phyloP scores from a whole-genome alignment of 2,113 vertebrate species.

The Rana temporaria region DNA sequence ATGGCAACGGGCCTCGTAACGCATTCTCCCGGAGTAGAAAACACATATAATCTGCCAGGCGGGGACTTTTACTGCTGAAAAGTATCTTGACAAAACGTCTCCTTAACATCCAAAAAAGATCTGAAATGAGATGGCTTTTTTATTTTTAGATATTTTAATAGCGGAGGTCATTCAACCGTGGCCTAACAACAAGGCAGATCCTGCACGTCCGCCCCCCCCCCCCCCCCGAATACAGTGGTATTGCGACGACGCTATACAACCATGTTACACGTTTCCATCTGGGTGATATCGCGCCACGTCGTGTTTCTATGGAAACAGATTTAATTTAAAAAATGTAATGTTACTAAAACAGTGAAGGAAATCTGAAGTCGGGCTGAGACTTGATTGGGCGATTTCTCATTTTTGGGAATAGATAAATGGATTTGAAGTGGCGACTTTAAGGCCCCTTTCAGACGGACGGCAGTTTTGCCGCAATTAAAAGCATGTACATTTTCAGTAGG shows the following conservation, averaged over 20 bases:
- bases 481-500: no score
- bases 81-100: slow-evolving; percentile 34
- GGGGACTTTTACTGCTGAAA: slow-evolving; percentile 8
- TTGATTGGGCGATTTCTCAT: not conserved
- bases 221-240: not conserved
- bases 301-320: slow-evolving; percentile 51
- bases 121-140: slow-evolving; percentile 4
- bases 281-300: slow-evolving; percentile 22
- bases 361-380: not conserved
- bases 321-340: slow-evolving; percentile 25
- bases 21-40: slow-evolving; percentile 14
- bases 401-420: not conserved
- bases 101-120: slow-evolving; percentile 5
- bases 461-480: no score
- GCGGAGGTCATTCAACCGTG: not conserved
- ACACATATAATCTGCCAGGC: slow-evolving; percentile 39
- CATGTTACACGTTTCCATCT: not conserved
- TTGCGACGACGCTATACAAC: not conserved
- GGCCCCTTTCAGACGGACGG: no score
- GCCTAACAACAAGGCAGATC: not conserved
- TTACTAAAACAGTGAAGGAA: slow-evolving; percentile 36
- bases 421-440: not conserved
- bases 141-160: not conserved
- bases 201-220: no score
- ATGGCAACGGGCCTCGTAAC: slow-evolving; percentile 46